These are phyloP conservation scores for Adelosebastes latens DNA, from an alignment of 2,797 vertebrate genomes.

Conservation along the genomic window DNA sequence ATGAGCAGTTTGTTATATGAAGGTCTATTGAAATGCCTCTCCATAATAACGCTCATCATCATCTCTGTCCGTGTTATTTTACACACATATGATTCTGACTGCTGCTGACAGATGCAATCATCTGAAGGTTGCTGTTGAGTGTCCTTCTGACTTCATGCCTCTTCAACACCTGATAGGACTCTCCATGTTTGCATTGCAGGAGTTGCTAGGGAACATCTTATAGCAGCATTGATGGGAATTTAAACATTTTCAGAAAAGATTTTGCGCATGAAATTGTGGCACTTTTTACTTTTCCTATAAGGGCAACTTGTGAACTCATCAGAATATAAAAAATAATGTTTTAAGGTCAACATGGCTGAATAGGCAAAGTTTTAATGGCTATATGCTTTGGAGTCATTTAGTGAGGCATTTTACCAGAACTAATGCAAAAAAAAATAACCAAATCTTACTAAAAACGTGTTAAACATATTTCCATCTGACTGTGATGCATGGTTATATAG, in stretches of 20 bases:
- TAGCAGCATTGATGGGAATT: slow-evolving; percentile 6
- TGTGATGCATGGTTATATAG: neutral
- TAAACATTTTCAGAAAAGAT: neutral
- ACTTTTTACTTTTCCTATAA: neutral
- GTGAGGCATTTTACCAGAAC: neutral
- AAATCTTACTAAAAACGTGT: neutral
- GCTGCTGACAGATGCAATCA: neutral
- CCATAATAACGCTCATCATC: neutral
- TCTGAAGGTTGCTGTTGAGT: neutral
- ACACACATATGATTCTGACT: neutral
- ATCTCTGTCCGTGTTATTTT: neutral
- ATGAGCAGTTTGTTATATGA: neutral
- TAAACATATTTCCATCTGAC: neutral
- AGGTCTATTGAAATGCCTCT: neutral
- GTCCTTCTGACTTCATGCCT: slow-evolving; percentile 15
- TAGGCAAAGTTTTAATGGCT: neutral
- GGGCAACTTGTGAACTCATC: neutral
- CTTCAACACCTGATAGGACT: slow-evolving; percentile 11
- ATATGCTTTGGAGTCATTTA: neutral
- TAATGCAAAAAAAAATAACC: neutral
- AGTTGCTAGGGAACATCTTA: slow-evolving; percentile 44
- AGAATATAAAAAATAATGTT: neutral
- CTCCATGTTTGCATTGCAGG: slow-evolving; percentile 14
- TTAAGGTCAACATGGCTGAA: too few species aligned
- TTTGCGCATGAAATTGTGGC: neutral